phyloP scores from a whole-genome alignment of 1,140 invertebrate genomes.

The Drosophila seguyi region DNA sequence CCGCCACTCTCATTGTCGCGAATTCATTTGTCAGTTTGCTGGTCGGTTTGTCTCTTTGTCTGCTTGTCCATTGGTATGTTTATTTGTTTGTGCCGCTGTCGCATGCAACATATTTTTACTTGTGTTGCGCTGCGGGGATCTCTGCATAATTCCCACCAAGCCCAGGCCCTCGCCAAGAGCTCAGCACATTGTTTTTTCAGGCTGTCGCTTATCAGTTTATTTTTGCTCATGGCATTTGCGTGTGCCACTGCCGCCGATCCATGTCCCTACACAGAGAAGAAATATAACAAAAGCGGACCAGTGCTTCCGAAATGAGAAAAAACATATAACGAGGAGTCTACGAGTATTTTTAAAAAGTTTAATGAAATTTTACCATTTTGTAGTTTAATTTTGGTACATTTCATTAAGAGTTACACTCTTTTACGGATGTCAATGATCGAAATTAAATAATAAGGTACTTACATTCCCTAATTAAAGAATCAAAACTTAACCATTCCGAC shows the following conservation, averaged over 20 bases:
- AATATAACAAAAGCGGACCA: not conserved
- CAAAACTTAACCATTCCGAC: not conserved
- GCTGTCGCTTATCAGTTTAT: conserved; percentile 75
- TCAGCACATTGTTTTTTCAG: conserved; percentile 63
- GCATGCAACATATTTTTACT: conserved; percentile 72
- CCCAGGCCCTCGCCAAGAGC: not conserved
- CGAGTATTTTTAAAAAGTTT: not conserved
- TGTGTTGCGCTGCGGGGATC: conserved; percentile 21
- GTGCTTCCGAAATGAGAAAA: not conserved
- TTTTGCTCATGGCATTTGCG: conserved; percentile 67
- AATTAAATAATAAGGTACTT: not conserved
- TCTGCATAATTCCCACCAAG: conserved; percentile 52
- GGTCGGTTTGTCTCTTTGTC: conserved; percentile 60
- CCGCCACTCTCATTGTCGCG: conserved; percentile 39
- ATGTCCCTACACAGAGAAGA: not conserved
- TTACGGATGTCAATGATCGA: not conserved
- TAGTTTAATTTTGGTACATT: too few species aligned
- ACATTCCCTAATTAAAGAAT: not conserved
- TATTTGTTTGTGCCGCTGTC: conserved; percentile 74
- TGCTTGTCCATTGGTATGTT: conserved; percentile 58
- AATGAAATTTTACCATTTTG: too few species aligned
- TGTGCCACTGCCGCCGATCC: conserved; percentile 30
- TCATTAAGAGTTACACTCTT: not conserved
- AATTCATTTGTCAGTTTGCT: conserved; percentile 74
- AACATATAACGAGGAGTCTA: not conserved